Percentiles rank a stretch among this genome's conserved stretches.
These are phyloP conservation scores for Lepidurus arcticus DNA, from an alignment of 1,140 invertebrate genomes.

Conservation along the genomic window DNA sequence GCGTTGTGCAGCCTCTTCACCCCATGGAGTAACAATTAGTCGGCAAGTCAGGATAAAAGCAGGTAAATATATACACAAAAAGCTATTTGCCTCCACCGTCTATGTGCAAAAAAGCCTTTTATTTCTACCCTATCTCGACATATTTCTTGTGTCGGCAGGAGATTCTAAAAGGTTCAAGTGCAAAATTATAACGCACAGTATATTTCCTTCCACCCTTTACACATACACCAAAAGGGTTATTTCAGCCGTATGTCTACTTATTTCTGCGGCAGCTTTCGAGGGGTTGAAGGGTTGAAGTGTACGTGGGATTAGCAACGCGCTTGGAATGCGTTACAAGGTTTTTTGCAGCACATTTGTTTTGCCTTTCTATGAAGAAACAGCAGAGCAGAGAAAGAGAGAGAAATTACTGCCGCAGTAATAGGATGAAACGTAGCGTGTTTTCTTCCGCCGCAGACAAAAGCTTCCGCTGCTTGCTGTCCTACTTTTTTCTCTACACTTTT, in stretches of 20 bases:
- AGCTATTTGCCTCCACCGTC: not conserved
- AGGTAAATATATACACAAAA: not conserved
- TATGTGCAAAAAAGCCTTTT: too few species aligned
- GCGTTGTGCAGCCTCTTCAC: slow-evolving; percentile 1
- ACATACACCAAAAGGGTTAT: not conserved
- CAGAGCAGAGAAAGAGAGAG: not conserved
- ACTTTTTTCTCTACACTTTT: not conserved
- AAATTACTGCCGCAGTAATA: slow-evolving; percentile 5
- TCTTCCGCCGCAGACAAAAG: slow-evolving; percentile 9
- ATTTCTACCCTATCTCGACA: too few species aligned
- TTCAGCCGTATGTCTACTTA: not conserved
- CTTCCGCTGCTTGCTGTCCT: not conserved
- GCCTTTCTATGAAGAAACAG: too few species aligned
- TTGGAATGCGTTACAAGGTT: not conserved
- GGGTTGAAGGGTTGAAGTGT: not conserved
- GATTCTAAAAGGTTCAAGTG: too few species aligned
- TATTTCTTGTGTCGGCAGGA: too few species aligned
- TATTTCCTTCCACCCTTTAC: not conserved
- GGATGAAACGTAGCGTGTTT: not conserved
- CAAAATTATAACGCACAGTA: too few species aligned
- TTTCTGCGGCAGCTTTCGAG: not conserved
- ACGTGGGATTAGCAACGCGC: too few species aligned
- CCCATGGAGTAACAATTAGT: not conserved
- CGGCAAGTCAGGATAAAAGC: not conserved
- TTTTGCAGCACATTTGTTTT: not conserved